A percentile compares a stretch with the other conserved stretches of the same genome.
Evolutionary conservation across 2,113 vertebrate species (phyloP).

Genomic region (Aegithalos caudatus): DNA sequence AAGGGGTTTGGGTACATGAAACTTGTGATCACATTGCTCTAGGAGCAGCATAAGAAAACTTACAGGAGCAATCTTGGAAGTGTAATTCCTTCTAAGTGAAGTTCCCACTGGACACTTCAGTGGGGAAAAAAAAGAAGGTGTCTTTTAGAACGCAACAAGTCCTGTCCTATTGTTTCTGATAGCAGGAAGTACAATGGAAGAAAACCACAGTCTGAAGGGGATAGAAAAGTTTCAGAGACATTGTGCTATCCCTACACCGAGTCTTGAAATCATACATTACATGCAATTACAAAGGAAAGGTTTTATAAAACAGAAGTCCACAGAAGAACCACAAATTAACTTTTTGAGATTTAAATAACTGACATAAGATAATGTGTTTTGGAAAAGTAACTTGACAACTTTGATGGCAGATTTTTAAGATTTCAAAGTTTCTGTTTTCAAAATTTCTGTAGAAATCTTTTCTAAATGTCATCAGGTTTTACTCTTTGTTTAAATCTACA

Average conservation of each 20-base stretch:
- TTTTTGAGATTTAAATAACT: background rate
- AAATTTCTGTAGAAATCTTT: background rate
- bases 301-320: background rate
- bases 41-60: background rate
- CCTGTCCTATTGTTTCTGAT: background rate
- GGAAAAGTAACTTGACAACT: background rate
- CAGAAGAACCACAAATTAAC: background rate
- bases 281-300: background rate
- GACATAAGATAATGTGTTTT: background rate
- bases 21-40: background rate
- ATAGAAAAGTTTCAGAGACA: background rate
- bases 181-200: background rate
- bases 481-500: background rate
- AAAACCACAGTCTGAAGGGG: background rate
- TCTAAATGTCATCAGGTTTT: background rate
- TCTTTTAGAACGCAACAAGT: background rate
- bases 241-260: background rate
- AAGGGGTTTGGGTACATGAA: background rate
- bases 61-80: background rate
- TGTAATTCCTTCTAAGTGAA: background rate
- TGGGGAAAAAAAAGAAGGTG: accelerated
- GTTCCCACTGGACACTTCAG: background rate
- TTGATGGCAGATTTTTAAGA: background rate
- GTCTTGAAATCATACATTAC: background rate
- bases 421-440: background rate